These are phyloP conservation scores for Ceuthmochares aereus DNA, from an alignment of 2,113 vertebrate species.

Conservation along the genomic window DNA sequence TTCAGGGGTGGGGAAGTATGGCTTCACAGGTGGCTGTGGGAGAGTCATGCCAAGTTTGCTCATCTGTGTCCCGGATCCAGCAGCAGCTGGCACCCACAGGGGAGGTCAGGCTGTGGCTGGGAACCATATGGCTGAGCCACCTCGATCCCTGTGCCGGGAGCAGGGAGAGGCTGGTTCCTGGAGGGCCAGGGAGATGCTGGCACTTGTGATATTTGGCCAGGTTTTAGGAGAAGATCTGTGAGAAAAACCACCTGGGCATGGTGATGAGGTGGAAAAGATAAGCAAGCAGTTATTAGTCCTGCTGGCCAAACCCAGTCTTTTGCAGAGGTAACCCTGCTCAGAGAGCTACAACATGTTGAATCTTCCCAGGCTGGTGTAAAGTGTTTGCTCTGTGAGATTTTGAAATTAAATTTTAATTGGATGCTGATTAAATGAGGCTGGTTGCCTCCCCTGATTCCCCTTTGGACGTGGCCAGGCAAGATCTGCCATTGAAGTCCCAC, in stretches of 20 bases:
- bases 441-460: not conserved
- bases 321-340: too few species aligned
- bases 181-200: not conserved
- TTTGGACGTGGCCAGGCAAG: too few species aligned
- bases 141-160: not conserved
- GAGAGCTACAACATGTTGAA: rapidly evolving
- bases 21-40: not conserved
- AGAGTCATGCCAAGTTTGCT: not conserved
- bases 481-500: not conserved
- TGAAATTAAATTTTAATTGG: not conserved
- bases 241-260: not conserved
- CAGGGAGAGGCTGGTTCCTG: not conserved
- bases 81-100: not conserved
- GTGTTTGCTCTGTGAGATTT: not conserved
- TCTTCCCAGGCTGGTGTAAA: not conserved
- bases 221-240: not conserved
- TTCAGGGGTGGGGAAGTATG: not conserved
- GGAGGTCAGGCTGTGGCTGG: not conserved
- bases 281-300: not conserved
- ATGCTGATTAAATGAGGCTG: not conserved
- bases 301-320: not conserved
- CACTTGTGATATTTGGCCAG: not conserved
- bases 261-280: not conserved
- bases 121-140: not conserved
- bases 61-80: not conserved